phyloP scores from a whole-genome alignment of 1,140 invertebrate genomes.

The Brachystomella parvula region DNA sequence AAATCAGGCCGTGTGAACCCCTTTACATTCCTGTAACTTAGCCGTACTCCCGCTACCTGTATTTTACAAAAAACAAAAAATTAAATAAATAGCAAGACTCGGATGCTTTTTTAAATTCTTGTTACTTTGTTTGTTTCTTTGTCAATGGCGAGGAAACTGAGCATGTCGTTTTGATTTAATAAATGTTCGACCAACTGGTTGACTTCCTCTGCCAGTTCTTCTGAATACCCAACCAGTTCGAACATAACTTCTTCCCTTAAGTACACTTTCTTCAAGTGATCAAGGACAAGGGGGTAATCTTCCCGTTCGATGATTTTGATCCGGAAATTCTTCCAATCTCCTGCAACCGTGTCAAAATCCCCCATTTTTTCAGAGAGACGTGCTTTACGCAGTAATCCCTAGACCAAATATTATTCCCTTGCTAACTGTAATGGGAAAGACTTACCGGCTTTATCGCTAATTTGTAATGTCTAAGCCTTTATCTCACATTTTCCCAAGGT shows the following conservation, averaged over 20 bases:
- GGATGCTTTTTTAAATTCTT: conserved; percentile 1
- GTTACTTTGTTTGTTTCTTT: conserved; percentile 23
- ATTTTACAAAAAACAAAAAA: conserved; percentile 10
- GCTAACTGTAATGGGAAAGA: too few species aligned
- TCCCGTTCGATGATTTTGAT: conserved; percentile 13
- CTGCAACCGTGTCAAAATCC: too few species aligned
- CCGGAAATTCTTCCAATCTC: conserved; percentile 22
- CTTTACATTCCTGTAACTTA: conserved; percentile 20
- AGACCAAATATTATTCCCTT: too few species aligned
- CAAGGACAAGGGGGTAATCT: conserved; percentile 22
- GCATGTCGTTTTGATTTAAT: conserved; percentile 6
- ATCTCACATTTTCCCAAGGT: too few species aligned
- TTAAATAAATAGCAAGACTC: not conserved
- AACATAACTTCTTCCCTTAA: conserved; percentile 25
- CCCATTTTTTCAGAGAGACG: too few species aligned
- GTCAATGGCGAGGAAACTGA: conserved; percentile 24
- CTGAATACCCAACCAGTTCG: conserved; percentile 24
- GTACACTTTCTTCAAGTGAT: conserved; percentile 19
- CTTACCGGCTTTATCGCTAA: too few species aligned
- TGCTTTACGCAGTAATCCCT: too few species aligned
- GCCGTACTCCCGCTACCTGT: conserved; percentile 20
- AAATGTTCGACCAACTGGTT: not conserved
- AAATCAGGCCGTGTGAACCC: conserved; percentile 8
- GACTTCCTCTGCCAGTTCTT: conserved; percentile 23
- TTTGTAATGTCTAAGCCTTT: too few species aligned